Conservation (phyloP, 2,888 invertebrate species). For the Ectemnius cavifrons region DNA sequence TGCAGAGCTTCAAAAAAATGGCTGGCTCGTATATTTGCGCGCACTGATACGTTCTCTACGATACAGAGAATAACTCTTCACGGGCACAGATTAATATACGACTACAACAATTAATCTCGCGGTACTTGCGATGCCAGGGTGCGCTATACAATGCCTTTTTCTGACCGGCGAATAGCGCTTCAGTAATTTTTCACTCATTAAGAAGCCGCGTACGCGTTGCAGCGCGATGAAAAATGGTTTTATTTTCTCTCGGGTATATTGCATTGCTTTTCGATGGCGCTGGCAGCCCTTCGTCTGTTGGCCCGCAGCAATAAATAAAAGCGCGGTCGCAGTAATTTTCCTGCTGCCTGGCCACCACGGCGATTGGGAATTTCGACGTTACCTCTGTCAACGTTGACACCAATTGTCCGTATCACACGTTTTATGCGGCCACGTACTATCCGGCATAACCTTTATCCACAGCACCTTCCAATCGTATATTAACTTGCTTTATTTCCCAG, state of each 20-base stretch:
- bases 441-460: no score
- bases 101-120: not conserved
- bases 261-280: slow-evolving; percentile 32
- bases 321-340: slow-evolving; percentile 54
- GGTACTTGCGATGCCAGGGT: not conserved
- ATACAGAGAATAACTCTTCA: not conserved
- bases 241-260: slow-evolving; percentile 36
- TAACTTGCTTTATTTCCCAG: no score
- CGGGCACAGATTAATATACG: not conserved
- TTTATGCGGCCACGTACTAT: not conserved
- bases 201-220: slow-evolving; percentile 31
- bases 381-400: slow-evolving; percentile 41
- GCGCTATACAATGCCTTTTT: slow-evolving; percentile 8
- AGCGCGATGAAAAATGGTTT: slow-evolving; percentile 52
- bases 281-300: slow-evolving; percentile 60
- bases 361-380: slow-evolving; percentile 49
- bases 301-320: slow-evolving; percentile 65
- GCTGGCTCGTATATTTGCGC: no score
- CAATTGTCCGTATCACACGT: slow-evolving; percentile 46
- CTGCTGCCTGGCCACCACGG: slow-evolving; percentile 4
- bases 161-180: slow-evolving; percentile 4
- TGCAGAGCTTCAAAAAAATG: not conserved
- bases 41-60: not conserved
- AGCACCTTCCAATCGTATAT: no score
- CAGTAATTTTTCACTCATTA: slow-evolving; percentile 53